Evolutionary conservation across 2,888 invertebrate genomes (phyloP), one percentile per base, ranked within the genome.

Genomic region (Morinoia aosen): DNA sequence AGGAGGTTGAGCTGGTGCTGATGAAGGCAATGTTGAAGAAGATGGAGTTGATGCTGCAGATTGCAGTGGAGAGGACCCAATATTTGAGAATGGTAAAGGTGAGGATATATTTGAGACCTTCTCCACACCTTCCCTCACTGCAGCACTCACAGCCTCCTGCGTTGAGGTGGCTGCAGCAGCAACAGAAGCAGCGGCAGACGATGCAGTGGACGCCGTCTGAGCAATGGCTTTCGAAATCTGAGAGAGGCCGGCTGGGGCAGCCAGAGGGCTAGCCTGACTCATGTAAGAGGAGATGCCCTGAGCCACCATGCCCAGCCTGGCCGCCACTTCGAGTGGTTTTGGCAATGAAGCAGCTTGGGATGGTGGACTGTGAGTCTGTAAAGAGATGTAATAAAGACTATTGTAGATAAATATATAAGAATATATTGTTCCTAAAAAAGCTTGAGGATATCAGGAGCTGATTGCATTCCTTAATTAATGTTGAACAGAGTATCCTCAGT

Each of bases 141-240:
- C 57, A 58, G 93, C 61, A 64, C 57, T 88, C 19, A 64, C n/a
- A 40, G 64, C 16, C 39, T 88, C n/a, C 39, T 88, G 57, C 19
- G 76, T 91, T 39, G 95, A n/a, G 48, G 93, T 33, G 56, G 39
- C 95, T 14, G 76, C 95, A 25, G 56, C 95, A 8, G 95, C n/a
- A 58, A 91, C 91, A 56, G 88, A 40, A 39, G n/a, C 88, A 48
- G 95, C 88, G 4, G 40, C 58, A 48, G 61, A 8, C 39, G 61
- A 39, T 64, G 95, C 58, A 61, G 40, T n/a, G 48, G 95, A 88
- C 19, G 91, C 19, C 25, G 95, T 58, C 56, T 88, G n/a, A 0
- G 88, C 25, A 5, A 64, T 93, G 14, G 25, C 33, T 25, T 91
- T 93, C 0, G 95, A 93, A 19, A 93, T 93, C 16, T 93, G 57